Base-by-base conservation (phyloP, 2,797 vertebrate species). In the Psittacula derbiana region DNA sequence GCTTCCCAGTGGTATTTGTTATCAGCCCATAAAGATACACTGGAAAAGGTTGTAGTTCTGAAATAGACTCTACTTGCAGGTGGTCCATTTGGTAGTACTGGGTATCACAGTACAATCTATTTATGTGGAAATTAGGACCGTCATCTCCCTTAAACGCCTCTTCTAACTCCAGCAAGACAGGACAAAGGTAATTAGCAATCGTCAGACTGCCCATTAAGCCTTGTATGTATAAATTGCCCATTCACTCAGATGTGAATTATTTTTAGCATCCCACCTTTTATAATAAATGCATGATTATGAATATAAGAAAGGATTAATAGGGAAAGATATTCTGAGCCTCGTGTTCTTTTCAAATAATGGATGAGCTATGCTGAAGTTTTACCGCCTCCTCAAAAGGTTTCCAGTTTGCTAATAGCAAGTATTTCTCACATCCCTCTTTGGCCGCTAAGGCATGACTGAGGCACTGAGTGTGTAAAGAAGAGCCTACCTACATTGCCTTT, bases 351-450 rank as follows among this genome's bases (percentile, higher is more conserved):
- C 15, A 38, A 79, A 5, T 44, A 72, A n/a, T 6, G 21, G 27
- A 41, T 65, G 62, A 74, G 11, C 15, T 55, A 20, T 36, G 12
- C 12, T 1, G 5, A 4, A 8, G 6, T 80, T 16, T 87, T 12
- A 19, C 28, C 31, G 24, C 13, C 10, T 86, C 16, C 71, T 80
- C 67, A 11, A 36, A 65, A 66, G 25, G 0, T 61, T 88, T 10
- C 47, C 9, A 5, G 9, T 66, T 81, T 21, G 31, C 28, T 30
- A 2, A 15, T 0, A 0, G 27, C 19, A 49, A 31, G 30, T 1
- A 16, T 78, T 76, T 57, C 11, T 11, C 44, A 27, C 27, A 0
- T 67, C 57, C 31, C 30, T 6, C 20, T 73, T 53, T 21, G 57
- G 20, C 49, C 36, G 17, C 40, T 64, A 20, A 46, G 30, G 52